Evolutionary conservation across 2,797 vertebrate genomes (phyloP).

Genomic region (Mormyrus proboscirostris): DNA sequence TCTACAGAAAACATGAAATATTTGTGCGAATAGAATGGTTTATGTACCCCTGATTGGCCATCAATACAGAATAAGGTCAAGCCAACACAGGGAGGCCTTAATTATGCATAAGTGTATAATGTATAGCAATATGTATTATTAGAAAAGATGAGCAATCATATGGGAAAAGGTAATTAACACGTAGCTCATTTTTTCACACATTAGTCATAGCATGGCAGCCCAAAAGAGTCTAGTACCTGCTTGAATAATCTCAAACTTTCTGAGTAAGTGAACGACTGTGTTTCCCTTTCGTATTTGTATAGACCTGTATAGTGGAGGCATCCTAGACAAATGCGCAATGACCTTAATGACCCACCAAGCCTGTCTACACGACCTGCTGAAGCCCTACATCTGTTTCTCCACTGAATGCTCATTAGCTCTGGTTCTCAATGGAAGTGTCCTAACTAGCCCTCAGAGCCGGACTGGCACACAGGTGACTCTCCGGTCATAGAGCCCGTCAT

Average conservation of each 20-base stretch:
- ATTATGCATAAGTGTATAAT: not conserved
- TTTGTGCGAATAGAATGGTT: not conserved
- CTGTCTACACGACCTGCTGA: not conserved
- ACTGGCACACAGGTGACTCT: constrained; percentile 54
- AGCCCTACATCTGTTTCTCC: not conserved
- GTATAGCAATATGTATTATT: not conserved
- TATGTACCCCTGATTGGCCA: not conserved
- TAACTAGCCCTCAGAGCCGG: not conserved
- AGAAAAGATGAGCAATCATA: not conserved
- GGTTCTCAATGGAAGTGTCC: not conserved
- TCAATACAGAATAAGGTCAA: constrained; percentile 5
- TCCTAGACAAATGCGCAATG: not conserved
- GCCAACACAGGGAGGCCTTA: not conserved
- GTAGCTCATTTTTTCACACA: not conserved
- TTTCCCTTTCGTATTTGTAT: not conserved
- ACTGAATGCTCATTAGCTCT: not conserved
- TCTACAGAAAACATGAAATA: not conserved
- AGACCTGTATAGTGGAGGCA: not conserved
- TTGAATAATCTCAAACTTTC: not conserved
- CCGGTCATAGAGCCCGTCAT: constrained; percentile 40
- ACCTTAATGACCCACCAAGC: not conserved
- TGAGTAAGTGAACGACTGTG: not conserved
- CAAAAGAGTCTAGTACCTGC: not conserved
- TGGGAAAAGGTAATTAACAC: constrained; percentile 12
- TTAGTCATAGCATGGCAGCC: not conserved